phyloP scores from a whole-genome alignment of 2,797 vertebrate genomes.

The Bradypodion ventrale region DNA sequence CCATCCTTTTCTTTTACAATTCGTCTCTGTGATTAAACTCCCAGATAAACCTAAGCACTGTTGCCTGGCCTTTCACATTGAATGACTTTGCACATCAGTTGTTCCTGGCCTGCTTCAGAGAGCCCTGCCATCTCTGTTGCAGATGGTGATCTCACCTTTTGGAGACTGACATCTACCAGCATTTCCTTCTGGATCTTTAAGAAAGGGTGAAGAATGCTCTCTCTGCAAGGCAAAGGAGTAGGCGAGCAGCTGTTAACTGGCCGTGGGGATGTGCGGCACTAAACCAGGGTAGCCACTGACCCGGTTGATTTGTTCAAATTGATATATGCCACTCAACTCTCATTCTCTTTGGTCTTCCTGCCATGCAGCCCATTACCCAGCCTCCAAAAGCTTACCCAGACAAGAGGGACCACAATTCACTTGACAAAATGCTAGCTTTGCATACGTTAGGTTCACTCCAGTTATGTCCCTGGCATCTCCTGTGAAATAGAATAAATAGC shows the following conservation, averaged over 20 bases:
- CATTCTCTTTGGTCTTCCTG: background rate
- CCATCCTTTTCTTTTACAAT: constrained; percentile 72
- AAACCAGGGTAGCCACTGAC: background rate
- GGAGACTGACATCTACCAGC: constrained; percentile 48
- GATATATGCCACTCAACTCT: background rate
- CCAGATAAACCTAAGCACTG: constrained; percentile 67
- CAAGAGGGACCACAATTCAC: background rate
- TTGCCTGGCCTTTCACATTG: constrained; percentile 70
- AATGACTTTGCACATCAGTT: constrained; percentile 74
- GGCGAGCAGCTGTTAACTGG: constrained; percentile 1
- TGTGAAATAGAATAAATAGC: too few relatives aligned
- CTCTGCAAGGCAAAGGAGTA: background rate
- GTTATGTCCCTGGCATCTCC: too few relatives aligned
- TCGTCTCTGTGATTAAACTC: constrained; percentile 73
- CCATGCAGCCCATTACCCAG: background rate
- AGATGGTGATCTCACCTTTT: constrained; percentile 52
- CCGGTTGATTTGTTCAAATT: background rate
- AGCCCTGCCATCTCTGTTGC: constrained; percentile 66
- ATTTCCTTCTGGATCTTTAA: constrained; percentile 41
- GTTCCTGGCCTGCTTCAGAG: constrained; percentile 56
- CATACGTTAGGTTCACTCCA: too few relatives aligned
- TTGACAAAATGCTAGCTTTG: too few relatives aligned
- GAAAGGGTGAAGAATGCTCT: constrained; percentile 33
- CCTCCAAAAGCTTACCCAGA: background rate
- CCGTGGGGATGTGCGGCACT: too few relatives aligned